These are phyloP conservation scores for Synaphobranchus kaupii DNA, from an alignment of 2,797 vertebrate species.

Conservation along the genomic window DNA sequence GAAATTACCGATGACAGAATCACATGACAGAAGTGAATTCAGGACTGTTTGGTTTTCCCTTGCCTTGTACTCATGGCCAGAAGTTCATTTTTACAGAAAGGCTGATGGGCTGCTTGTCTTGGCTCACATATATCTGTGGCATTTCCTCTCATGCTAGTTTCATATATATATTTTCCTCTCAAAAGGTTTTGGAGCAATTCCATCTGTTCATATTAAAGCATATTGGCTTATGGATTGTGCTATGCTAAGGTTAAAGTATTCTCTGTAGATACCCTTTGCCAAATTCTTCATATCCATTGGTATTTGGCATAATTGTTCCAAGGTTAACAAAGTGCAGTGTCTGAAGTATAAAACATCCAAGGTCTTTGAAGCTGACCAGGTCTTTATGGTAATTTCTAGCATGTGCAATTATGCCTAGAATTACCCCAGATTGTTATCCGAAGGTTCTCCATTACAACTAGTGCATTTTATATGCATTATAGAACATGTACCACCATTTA, in stretches of 20 bases:
- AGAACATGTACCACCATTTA: background rate
- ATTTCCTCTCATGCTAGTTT: slow-evolving; percentile 41
- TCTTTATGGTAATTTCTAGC: slow-evolving; percentile 2
- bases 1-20: slow-evolving; percentile 63
- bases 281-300: background rate
- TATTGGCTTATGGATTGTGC: slow-evolving; percentile 34
- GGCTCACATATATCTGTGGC: slow-evolving; percentile 43
- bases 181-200: slow-evolving; percentile 32
- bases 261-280: slow-evolving; percentile 30
- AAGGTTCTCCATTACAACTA: background rate
- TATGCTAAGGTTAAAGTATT: slow-evolving; percentile 49
- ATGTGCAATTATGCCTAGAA: background rate
- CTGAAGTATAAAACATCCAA: background rate
- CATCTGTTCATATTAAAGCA: slow-evolving; percentile 43
- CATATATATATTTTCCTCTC: slow-evolving; percentile 38
- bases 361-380: background rate
- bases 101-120: slow-evolving; percentile 52
- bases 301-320: background rate
- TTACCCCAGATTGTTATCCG: background rate
- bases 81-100: slow-evolving; percentile 48
- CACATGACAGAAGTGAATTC: slow-evolving; percentile 60
- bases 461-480: background rate
- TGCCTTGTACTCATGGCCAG: slow-evolving; percentile 40
- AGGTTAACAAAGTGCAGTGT: background rate
- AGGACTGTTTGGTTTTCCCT: slow-evolving; percentile 59